Percentiles rank a stretch among this genome's conserved stretches.
Conservation (phyloP, 2,888 invertebrate species). For the Himalopsyche anomala region DNA sequence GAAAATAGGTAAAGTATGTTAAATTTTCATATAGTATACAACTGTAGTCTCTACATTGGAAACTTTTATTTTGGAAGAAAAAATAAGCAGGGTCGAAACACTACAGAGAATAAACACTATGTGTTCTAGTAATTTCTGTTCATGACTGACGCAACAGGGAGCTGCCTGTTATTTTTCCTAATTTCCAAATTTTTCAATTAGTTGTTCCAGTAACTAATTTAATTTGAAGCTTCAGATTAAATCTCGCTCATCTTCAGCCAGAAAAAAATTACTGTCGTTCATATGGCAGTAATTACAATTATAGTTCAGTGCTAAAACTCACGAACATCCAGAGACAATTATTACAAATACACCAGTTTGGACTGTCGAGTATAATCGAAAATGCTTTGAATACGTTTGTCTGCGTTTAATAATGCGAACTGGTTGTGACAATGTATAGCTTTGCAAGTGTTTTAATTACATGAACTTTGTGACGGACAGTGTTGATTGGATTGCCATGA, state of each 20-base stretch:
- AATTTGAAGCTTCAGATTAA: too few relatives aligned
- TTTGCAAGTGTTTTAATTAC: constrained; percentile 2
- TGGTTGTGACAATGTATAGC: constrained; percentile 9
- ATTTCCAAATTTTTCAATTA: too few relatives aligned
- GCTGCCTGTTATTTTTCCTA: too few relatives aligned
- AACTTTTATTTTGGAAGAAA: too few relatives aligned
- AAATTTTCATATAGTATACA: too few relatives aligned
- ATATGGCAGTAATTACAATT: background rate
- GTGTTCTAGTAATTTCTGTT: too few relatives aligned
- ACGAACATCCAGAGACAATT: constrained; percentile 3
- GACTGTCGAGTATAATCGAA: constrained; percentile 26
- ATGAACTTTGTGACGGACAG: background rate
- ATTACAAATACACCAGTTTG: constrained; percentile 24
- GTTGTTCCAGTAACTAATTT: too few relatives aligned
- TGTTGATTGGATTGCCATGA: constrained; percentile 10
- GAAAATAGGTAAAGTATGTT: too few relatives aligned
- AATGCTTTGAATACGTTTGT: constrained; percentile 30
- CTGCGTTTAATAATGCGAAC: background rate
- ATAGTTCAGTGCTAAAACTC: constrained; percentile 26
- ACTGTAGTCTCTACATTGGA: too few relatives aligned
- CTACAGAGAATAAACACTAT: too few relatives aligned
- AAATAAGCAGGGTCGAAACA: too few relatives aligned
- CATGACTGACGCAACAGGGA: too few relatives aligned
- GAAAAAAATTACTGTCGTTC: background rate
- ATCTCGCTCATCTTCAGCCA: background rate